Evolutionary conservation across 2,113 vertebrate species (phyloP).

Genomic region (Phoenicopterus ruber): DNA sequence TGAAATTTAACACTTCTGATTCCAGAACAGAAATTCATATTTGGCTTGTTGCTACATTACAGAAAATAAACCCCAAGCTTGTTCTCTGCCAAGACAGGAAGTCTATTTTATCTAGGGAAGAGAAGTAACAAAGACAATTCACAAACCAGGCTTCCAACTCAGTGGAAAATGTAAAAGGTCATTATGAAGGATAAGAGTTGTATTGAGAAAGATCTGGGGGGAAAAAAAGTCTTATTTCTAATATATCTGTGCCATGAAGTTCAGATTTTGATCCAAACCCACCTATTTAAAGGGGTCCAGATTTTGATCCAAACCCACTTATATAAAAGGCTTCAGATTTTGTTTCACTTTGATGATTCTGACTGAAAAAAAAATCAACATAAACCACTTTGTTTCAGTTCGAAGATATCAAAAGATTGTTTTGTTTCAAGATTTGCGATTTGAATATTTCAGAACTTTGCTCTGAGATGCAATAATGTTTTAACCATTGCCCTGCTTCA

Average conservation of each 20-base stretch:
- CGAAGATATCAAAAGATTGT: background rate
- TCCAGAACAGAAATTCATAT: background rate
- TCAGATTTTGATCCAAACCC: background rate
- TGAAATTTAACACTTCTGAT: background rate
- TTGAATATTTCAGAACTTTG: background rate
- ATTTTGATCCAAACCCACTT: background rate
- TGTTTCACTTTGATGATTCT: background rate
- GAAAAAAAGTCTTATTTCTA: background rate
- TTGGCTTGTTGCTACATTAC: background rate
- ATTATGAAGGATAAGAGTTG: background rate
- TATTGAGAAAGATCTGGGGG: background rate
- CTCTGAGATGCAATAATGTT: background rate
- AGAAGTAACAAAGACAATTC: background rate
- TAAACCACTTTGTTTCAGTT: background rate
- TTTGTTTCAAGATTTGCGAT: background rate
- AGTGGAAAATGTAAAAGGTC: background rate
- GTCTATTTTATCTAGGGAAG: background rate
- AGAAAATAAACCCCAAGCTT: background rate
- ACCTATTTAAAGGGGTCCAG: background rate
- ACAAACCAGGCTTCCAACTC: background rate
- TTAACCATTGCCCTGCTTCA: background rate
- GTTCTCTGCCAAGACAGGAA: background rate
- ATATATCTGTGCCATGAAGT: background rate
- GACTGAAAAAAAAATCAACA: background rate
- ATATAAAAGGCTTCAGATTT: background rate